Base-by-base conservation (phyloP, 2,888 invertebrate genomes). In the Barypeithes pellucidus region DNA sequence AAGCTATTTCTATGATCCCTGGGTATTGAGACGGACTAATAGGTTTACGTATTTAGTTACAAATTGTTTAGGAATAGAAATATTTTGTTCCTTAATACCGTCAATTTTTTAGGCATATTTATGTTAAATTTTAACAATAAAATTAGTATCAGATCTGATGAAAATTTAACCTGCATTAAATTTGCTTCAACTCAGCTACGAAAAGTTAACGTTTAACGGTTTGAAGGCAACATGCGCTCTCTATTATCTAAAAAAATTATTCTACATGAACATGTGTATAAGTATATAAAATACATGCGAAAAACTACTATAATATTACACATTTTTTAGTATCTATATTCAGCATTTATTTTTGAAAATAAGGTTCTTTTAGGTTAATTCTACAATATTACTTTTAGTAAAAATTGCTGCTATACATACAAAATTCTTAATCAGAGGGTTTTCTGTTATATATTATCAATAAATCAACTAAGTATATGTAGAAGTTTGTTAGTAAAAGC, bases 381-480 rank as follows among this genome's bases (percentile, higher is more conserved):
- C 39, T 66, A 63, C 70, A 77, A 74, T 74, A 73, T 62, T 76
- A 78, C 75, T 79, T 80, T 78, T 77, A 77, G 76, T 79, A 77
- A 74, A 74, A 75, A 75, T 75, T 41, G 54, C 50, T 47, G 66
- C 77, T 79, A 79, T 63, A 73, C 77, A 75, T 74, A 74, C 67
- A 74, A 74, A 70, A 74, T 74, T 80, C 79, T 79, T 75, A 77
- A 84, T 83, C 84, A 84, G 83, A 83, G 83, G 82, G 83, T 82
- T 81, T 67, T 71, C 24, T 70, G 75, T 67, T 73, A 72, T 50
- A 33, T 62, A 39, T 69, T 22, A 60, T 60, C 62, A 29, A 43
- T 36, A 52, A 12, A 61, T 43, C 36, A 5, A 72, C 39, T 45
- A n/a, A n/a, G n/a, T n/a, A 57, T 16, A 3, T 61, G 33, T 65